Percentiles rank a stretch among this genome's conserved stretches.
Conservation (phyloP, 2,888 invertebrate species). For the Invenusta paracnida region DNA sequence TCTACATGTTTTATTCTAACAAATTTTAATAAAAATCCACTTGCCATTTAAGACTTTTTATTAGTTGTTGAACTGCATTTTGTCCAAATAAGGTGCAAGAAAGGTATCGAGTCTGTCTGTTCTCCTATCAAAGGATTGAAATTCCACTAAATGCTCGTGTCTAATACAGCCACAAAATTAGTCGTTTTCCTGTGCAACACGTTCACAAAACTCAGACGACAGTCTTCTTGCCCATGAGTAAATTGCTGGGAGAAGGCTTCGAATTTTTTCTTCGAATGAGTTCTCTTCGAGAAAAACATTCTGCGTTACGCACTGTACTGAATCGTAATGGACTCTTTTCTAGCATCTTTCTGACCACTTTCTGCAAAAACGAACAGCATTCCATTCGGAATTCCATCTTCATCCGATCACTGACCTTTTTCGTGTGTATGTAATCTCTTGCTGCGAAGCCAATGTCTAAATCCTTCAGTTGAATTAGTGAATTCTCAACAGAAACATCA, state of each 20-base stretch:
- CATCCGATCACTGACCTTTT: not conserved
- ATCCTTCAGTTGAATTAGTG: not conserved
- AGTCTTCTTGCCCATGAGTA: not conserved
- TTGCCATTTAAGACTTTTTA: no score
- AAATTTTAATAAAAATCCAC: no score
- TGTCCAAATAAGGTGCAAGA: no score
- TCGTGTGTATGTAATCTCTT: slow-evolving; percentile 22
- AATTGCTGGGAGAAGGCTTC: not conserved
- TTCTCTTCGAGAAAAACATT: not conserved
- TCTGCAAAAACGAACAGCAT: not conserved
- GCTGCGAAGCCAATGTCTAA: not conserved
- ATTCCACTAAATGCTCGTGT: not conserved
- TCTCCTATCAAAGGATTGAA: not conserved
- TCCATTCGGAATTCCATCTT: not conserved
- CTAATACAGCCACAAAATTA: not conserved
- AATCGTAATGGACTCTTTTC: not conserved
- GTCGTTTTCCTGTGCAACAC: not conserved
- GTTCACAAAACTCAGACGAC: not conserved
- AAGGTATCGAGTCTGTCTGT: no score
- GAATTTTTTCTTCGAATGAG: no score
- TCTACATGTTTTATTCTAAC: no score
- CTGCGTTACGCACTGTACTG: not conserved
- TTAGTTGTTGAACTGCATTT: no score
- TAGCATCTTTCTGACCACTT: not conserved
- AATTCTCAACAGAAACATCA: not conserved